A percentile compares a stretch with the other conserved stretches of the same genome.
Evolutionary conservation across 2,888 invertebrate genomes (phyloP).

Genomic region (Pheosia gnoma): DNA sequence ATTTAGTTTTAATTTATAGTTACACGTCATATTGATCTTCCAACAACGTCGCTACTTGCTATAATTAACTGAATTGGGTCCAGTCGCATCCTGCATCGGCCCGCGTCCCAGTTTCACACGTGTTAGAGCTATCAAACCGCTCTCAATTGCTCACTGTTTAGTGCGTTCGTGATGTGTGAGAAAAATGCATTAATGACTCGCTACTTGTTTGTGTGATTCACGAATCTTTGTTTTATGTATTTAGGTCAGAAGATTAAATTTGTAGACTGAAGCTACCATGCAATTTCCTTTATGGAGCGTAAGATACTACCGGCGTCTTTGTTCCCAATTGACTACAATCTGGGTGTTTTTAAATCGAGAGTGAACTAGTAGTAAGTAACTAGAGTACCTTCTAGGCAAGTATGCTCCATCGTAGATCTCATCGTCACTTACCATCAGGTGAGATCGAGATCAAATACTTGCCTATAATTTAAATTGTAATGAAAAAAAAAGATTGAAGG

Average conservation of each 20-base stretch:
- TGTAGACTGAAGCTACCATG: neutral
- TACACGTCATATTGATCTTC: conserved; percentile 10
- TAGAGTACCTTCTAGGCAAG: no score
- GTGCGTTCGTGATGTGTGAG: conserved; percentile 12
- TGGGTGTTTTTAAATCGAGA: no score
- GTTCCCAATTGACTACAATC: no score
- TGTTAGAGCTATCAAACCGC: conserved; percentile 20
- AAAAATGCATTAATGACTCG: conserved; percentile 4
- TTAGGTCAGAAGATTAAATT: neutral
- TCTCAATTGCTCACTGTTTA: conserved; percentile 12
- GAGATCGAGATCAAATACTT: no score
- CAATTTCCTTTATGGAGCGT: no score
- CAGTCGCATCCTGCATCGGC: conserved; percentile 22
- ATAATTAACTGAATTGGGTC: conserved; percentile 27
- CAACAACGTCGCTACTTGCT: conserved; percentile 18
- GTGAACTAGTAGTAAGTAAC: no score
- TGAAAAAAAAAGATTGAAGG: no score
- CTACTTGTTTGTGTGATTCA: conserved; percentile 2
- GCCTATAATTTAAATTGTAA: no score
- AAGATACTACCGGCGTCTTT: no score
- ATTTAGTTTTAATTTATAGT: no score
- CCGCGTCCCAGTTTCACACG: conserved; percentile 31
- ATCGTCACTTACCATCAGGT: no score
- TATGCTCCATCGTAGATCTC: no score
- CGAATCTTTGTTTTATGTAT: neutral